Base-by-base conservation (phyloP, 2,797 vertebrate genomes). In the Brachyalestes nurse region DNA sequence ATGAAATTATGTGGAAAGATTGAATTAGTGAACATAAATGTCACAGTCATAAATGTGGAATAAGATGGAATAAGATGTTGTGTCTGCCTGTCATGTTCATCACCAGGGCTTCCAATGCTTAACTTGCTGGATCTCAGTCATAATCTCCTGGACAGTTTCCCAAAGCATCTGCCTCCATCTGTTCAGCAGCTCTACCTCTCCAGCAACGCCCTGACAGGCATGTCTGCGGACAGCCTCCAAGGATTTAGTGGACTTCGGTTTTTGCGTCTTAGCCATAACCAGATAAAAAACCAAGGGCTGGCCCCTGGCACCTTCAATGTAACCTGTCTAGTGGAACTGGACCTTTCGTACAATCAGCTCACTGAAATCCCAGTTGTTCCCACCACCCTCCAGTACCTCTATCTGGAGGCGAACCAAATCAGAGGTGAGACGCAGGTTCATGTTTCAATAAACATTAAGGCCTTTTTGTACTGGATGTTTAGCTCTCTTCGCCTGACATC, bases 181-280 rank as follows among this genome's bases (percentile, higher is more conserved):
- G 51, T 95, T 74, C 90, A 94, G 88, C 95, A 95, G 90, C 92
- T 95, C 34, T 94, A 95, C 76, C 84, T 95, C 77, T 93, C 92
- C 78, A 91, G 92, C 70, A 95, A 95, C 82, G 79, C 86, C 58
- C 74, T 95, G 21, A 79, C 86, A 7, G 86, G 51, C 4, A 81
- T 95, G 80, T 80, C 85, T 3, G 75, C 88, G 21, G 80, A 89
- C 83, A 91, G 88, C 72, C 92, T 95, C 70, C n/a, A 34, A 25
- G 87, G 88, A 12, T 89, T 93, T 51, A 55, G 74, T 0, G 72
- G 85, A 47, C 93, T 95, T 0, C 88, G 87, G 66, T 92, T 91
- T 78, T 91, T 95, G 4, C 92, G 92, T 25, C 87, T 96, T 14
- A 90, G 91, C 79, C 89, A 81, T 83, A 95, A 94, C 62, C 78